phyloP scores from a whole-genome alignment of 2,113 vertebrate species.

The Lipotes vexillifer region DNA sequence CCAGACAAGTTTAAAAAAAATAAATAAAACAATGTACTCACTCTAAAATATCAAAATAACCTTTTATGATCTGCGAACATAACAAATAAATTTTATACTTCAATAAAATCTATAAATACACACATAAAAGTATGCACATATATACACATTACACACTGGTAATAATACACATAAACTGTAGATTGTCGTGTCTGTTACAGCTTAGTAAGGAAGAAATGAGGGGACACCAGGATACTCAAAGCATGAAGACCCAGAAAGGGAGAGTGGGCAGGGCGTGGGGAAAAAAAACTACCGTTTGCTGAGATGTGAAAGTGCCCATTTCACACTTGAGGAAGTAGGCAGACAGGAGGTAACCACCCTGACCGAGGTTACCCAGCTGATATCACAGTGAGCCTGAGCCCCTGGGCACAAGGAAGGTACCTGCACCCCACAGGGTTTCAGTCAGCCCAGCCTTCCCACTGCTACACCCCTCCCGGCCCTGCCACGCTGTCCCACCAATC shows the following conservation, averaged over 20 bases:
- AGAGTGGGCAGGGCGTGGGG: neutral
- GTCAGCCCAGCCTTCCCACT: neutral
- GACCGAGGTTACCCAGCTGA: neutral
- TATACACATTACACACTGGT: neutral
- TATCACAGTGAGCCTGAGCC: neutral
- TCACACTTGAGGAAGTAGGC: neutral
- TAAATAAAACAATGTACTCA: neutral
- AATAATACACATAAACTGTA: neutral
- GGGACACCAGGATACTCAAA: neutral
- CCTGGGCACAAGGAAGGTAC: neutral
- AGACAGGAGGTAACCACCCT: neutral
- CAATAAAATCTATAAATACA: neutral
- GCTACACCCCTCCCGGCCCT: neutral
- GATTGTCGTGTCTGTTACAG: neutral
- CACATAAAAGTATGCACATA: neutral
- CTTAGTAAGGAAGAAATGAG: neutral
- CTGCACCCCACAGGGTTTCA: no score
- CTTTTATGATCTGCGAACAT: neutral
- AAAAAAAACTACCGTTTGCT: neutral
- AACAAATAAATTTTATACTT: neutral
- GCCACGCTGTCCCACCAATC: neutral
- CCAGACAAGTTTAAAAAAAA: neutral
- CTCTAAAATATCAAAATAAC: neutral
- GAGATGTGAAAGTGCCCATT: fast-evolving
- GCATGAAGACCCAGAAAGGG: neutral